phyloP scores from a whole-genome alignment of 2,888 invertebrate genomes.

The Blastobasis adustella region DNA sequence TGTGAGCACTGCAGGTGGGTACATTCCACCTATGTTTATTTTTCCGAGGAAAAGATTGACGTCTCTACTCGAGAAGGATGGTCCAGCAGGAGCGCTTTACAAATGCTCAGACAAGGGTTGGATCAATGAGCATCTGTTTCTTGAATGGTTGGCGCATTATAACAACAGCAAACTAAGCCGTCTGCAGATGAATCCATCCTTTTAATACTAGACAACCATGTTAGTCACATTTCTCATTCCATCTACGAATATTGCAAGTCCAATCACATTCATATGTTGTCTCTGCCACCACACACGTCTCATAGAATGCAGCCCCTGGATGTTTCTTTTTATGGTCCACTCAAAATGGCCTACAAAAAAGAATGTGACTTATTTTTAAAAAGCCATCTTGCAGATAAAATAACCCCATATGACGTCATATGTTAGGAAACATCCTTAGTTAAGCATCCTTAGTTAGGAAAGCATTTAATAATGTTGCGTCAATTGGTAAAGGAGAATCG shows the following conservation, averaged over 20 bases:
- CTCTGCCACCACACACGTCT: constrained; percentile 18
- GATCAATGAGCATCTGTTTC: constrained; percentile 17
- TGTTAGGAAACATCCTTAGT: constrained; percentile 6
- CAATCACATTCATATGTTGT: constrained; percentile 13
- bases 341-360: constrained; percentile 23
- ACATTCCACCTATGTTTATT: constrained; percentile 4
- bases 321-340: constrained; percentile 21
- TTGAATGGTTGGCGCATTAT: constrained; percentile 19
- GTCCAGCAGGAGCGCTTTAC: constrained; percentile 32
- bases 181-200: constrained; percentile 19
- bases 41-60: constrained; percentile 37
- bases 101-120: constrained; percentile 16
- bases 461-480: constrained; percentile 8
- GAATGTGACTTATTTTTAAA: constrained; percentile 19
- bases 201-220: constrained; percentile 21
- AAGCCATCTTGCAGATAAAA: constrained; percentile 7
- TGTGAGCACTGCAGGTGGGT: constrained; percentile 1
- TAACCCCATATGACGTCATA: constrained; percentile 14
- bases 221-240: constrained; percentile 11
- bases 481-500: constrained; percentile 8
- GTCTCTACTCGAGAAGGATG: constrained; percentile 32
- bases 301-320: constrained; percentile 21
- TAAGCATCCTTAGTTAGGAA: constrained; percentile 7
- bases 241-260: constrained; percentile 18
- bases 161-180: constrained; percentile 4